Percentiles rank a stretch among this genome's conserved stretches.
Evolutionary conservation across 37 sponge, comb jelly and placozoan genomes (phyloP).

Genomic region (Cliona cf. orientalis): DNA sequence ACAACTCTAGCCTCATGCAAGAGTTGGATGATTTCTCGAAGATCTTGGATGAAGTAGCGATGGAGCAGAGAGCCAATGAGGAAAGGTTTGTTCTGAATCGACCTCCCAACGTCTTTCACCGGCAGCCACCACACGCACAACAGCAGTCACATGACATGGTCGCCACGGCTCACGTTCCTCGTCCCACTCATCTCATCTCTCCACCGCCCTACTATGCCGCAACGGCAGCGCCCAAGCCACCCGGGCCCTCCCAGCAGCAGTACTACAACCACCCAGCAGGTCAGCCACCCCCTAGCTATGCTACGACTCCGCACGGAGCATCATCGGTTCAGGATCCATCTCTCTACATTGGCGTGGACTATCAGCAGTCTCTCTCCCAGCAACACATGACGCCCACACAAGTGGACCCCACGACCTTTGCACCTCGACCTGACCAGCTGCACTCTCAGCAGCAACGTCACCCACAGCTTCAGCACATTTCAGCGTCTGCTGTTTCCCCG

Average conservation of each 20-base stretch:
- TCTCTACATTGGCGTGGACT: background rate
- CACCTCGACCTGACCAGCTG: background rate
- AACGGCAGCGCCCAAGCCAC: background rate
- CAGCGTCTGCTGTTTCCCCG: too few species aligned
- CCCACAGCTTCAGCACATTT: background rate
- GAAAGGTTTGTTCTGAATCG: background rate
- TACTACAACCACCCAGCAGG: background rate
- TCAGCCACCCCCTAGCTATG: background rate
- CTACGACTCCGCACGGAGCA: background rate
- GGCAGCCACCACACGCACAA: background rate
- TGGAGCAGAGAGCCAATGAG: slow-evolving; percentile 50
- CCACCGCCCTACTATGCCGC: slow-evolving; percentile 18
- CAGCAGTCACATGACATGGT: background rate
- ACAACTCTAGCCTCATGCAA: slow-evolving; percentile 7
- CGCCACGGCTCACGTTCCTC: background rate
- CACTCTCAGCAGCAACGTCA: background rate
- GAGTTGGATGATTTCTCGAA: slow-evolving; percentile 65
- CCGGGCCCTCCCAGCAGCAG: background rate
- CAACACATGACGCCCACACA: background rate
- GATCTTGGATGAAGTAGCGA: slow-evolving; percentile 45
- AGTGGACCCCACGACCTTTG: background rate
- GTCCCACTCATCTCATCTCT: background rate
- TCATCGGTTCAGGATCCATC: background rate
- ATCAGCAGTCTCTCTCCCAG: background rate
- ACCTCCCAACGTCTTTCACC: background rate